Conservation (phyloP, 2,113 vertebrate species). For the Struthio camelus region DNA sequence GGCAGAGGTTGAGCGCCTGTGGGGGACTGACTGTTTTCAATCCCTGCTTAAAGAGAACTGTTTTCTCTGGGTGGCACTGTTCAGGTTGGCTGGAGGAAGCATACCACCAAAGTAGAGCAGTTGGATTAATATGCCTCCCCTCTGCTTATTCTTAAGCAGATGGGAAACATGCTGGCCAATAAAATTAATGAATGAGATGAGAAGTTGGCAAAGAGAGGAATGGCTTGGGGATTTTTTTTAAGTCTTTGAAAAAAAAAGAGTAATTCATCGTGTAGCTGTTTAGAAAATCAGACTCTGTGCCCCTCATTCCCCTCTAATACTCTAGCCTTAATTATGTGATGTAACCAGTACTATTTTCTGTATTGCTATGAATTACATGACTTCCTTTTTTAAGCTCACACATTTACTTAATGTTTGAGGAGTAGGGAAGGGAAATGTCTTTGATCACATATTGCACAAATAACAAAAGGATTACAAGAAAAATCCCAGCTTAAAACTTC, state of each 20-base stretch:
- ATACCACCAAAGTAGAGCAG: not conserved
- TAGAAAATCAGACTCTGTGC: slow-evolving; percentile 49
- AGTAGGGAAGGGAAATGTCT: slow-evolving; percentile 36
- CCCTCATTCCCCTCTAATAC: slow-evolving; percentile 39
- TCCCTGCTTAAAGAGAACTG: not conserved
- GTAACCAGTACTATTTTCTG: slow-evolving; percentile 53
- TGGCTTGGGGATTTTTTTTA: slow-evolving; percentile 43
- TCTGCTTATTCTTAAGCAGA: slow-evolving; percentile 34
- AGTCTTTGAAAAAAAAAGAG: slow-evolving; percentile 15
- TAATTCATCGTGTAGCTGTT: slow-evolving; percentile 61
- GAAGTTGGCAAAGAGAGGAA: slow-evolving; percentile 33
- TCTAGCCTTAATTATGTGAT: slow-evolving; percentile 63
- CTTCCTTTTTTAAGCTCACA: slow-evolving; percentile 33
- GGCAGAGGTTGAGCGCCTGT: accelerated
- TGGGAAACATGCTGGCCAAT: slow-evolving; percentile 16
- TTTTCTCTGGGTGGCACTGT: not conserved
- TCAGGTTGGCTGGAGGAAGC: not conserved
- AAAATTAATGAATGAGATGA: slow-evolving; percentile 29
- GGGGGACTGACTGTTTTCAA: not conserved
- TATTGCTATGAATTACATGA: slow-evolving; percentile 54
- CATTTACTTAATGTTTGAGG: slow-evolving; percentile 47
- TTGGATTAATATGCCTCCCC: not conserved
- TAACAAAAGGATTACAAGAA: slow-evolving; percentile 64
- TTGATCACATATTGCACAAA: slow-evolving; percentile 64
- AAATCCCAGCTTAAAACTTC: slow-evolving; percentile 33